Evolutionary conservation across 2,888 invertebrate genomes (phyloP).

Genomic region (Hyposoter dolosus): DNA sequence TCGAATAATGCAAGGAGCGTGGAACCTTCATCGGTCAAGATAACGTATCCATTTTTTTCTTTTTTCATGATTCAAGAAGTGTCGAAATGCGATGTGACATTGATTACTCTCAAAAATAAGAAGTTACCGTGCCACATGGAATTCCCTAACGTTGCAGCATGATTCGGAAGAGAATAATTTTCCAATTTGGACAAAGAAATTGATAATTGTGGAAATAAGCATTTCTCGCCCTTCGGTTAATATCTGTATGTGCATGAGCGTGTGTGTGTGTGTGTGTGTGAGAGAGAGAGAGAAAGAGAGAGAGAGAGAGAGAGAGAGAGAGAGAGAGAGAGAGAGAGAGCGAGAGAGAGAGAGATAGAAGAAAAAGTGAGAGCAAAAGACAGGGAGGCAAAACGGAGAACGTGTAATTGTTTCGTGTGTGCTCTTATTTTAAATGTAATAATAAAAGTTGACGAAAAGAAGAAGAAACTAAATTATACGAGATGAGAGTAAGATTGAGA

Average conservation of each 20-base stretch:
- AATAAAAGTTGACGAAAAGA: conserved; percentile 19
- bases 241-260: conserved; percentile 4
- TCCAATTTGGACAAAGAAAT: conserved; percentile 4
- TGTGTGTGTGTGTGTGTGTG: conserved; percentile 4
- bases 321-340: conserved; percentile 33
- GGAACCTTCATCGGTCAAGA: background rate
- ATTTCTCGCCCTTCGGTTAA: background rate
- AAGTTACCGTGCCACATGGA: background rate
- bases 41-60: background rate
- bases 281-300: no score
- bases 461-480: conserved; percentile 31
- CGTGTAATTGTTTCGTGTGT: conserved; percentile 63
- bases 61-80: background rate
- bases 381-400: conserved; percentile 28
- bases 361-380: conserved; percentile 19
- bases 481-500: conserved; percentile 41
- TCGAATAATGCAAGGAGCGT: background rate
- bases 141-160: background rate
- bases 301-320: conserved; percentile 20
- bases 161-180: background rate
- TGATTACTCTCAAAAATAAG: conserved; percentile 1
- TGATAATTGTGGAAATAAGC: background rate
- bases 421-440: conserved; percentile 6
- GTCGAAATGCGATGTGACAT: background rate
- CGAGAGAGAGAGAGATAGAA: conserved; percentile 18